Evolutionary conservation across 2,797 vertebrate species (phyloP), one percentile per base, ranked within the genome.

Genomic region (Alectoris magna): DNA sequence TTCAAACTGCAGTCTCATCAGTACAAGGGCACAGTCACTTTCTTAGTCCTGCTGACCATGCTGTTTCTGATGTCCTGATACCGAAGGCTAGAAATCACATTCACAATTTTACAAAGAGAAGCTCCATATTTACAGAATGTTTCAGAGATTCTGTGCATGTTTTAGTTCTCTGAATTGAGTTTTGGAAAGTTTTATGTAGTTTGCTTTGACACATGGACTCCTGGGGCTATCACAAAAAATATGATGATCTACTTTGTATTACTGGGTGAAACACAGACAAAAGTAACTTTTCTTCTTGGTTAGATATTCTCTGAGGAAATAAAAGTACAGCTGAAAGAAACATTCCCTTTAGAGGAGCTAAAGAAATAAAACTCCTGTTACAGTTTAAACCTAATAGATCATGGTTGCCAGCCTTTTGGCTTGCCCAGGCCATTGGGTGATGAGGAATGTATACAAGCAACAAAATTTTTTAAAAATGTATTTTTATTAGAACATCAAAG

Each of bases 151-250:
- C 27, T 84, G 1, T 49, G 11, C 1, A 0, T 2, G 7, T 29
- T 81, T 90, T 81, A 72, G 27, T 90, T 78, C 13, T 75, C 51
- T 78, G 38, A 81, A 69, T 6, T 66, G 22, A 38, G 16, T 13
- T 73, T 67, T 66, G 34, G 29, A n/a, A 89, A 55, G 13, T 39
- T 83, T 46, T 80, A n/a, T 74, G 39, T 55, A 24, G 26, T 77
- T 67, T 79, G 6, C 69, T 85, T 85, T 85, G 34, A 43, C 14
- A 70, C 14, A 5, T 75, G 31, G 9, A 0, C 24, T 81, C 3
- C 15, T 79, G 34, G 22, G 17, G 21, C 46, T 64, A 31, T 49
- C 67, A 59, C 11, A 11, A 91, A 67, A 87, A 67, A 6, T 19
- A 51, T 17, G 70, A 6, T 0, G 0, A 18, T 59, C 16, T 77